These are phyloP conservation scores for Eurosta solidaginis DNA, from an alignment of 1,140 invertebrate species.

Conservation along the genomic window DNA sequence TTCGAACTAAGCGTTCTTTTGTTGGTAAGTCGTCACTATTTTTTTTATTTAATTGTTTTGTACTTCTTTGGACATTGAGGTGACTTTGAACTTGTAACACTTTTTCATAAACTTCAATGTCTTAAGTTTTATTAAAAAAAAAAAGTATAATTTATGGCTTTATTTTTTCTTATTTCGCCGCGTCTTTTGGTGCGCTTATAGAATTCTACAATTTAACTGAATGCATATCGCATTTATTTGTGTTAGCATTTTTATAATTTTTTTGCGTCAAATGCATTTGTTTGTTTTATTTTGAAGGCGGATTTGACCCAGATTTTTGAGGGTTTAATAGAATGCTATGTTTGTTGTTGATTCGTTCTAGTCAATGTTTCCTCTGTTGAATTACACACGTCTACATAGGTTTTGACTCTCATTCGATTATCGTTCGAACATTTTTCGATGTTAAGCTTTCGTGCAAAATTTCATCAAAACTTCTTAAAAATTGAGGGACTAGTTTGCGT, in stretches of 20 bases:
- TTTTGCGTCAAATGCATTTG: background rate
- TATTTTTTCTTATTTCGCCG: background rate
- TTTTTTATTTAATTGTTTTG: background rate
- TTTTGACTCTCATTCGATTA: no score
- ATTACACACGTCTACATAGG: no score
- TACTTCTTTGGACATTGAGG: background rate
- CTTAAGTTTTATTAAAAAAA: background rate
- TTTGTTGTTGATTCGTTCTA: background rate
- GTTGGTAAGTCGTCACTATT: background rate
- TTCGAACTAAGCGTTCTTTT: background rate
- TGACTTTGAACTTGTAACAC: constrained; percentile 26
- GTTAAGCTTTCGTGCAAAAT: no score
- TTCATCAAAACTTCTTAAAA: no score
- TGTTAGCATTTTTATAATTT: background rate
- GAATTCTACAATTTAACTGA: background rate
- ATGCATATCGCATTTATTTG: background rate
- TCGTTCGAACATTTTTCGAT: no score
- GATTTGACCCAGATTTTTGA: constrained; percentile 10
- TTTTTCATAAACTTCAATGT: background rate
- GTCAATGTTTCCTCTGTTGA: no score
- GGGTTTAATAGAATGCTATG: background rate
- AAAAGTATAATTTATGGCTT: background rate
- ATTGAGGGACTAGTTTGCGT: no score
- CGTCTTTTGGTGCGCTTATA: background rate
- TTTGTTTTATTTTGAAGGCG: background rate